phyloP scores from a whole-genome alignment of 2,113 vertebrate genomes.

The Psammodynastes pulverulentus region DNA sequence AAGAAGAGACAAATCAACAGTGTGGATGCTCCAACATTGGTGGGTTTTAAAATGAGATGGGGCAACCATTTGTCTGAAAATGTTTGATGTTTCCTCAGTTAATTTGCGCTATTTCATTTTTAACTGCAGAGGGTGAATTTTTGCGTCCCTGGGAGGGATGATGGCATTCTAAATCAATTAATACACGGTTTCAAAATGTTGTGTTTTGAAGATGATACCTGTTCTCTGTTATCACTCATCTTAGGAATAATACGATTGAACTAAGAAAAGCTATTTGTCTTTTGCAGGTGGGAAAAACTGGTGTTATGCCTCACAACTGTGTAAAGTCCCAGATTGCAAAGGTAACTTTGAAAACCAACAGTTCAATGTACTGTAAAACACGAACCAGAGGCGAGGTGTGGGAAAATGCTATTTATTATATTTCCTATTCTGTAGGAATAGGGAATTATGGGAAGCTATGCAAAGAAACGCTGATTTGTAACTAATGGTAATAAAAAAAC shows the following conservation, averaged over 20 bases:
- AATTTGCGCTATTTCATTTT: not conserved
- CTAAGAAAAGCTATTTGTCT: not conserved
- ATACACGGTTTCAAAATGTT: not conserved
- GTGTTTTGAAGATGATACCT: not conserved
- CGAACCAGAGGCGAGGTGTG: not conserved
- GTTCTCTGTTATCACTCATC: not conserved
- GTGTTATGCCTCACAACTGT: conserved; percentile 58
- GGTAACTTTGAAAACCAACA: conserved; percentile 35
- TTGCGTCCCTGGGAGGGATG: not conserved
- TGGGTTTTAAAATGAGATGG: no score
- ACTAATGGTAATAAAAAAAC: not conserved
- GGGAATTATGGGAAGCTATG: not conserved
- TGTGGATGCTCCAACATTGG: no score
- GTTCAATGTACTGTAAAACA: not conserved
- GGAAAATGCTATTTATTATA: not conserved
- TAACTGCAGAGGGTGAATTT: not conserved
- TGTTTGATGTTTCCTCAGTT: not conserved
- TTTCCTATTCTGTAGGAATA: not conserved
- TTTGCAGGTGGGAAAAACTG: conserved; percentile 28
- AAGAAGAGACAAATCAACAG: no score
- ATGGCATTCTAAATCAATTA: not conserved
- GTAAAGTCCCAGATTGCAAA: not conserved
- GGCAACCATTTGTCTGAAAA: no score
- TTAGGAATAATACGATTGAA: not conserved
- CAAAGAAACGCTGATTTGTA: not conserved